Evolutionary conservation across 2,113 vertebrate genomes (phyloP).

Genomic region (Sebastes schlegelii): DNA sequence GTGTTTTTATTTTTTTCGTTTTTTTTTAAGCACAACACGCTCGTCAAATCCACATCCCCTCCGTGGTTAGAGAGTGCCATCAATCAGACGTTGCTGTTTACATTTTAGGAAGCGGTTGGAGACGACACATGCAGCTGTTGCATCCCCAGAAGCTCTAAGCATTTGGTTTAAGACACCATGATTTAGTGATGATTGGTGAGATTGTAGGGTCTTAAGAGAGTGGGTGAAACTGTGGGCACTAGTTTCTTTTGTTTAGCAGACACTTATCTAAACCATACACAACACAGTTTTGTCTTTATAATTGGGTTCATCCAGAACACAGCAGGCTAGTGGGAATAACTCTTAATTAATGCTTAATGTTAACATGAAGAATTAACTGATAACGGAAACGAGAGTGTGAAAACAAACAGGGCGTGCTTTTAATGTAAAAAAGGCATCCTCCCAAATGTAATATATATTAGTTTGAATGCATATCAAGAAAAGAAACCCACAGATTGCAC

Average conservation of each 20-base stretch:
- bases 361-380: slow-evolving; percentile 17
- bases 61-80: slow-evolving; percentile 2
- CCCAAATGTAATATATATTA: background rate
- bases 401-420: background rate
- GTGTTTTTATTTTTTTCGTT: background rate
- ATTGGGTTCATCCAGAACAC: slow-evolving; percentile 10
- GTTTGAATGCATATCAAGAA: background rate
- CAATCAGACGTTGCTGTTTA: slow-evolving; percentile 15
- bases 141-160: background rate
- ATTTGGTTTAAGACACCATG: background rate
- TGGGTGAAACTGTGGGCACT: background rate
- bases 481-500: background rate
- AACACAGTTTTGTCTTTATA: background rate
- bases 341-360: slow-evolving; percentile 20
- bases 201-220: background rate
- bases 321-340: background rate
- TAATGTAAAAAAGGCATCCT: background rate
- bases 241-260: background rate
- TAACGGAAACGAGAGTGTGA: background rate
- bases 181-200: background rate
- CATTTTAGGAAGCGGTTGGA: slow-evolving; percentile 3
- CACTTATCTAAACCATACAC: background rate
- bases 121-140: background rate
- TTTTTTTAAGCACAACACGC: slow-evolving; percentile 5
- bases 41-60: slow-evolving; percentile 15